Evolutionary conservation across 2,888 invertebrate genomes (phyloP).

Genomic region (Biston stratarius): DNA sequence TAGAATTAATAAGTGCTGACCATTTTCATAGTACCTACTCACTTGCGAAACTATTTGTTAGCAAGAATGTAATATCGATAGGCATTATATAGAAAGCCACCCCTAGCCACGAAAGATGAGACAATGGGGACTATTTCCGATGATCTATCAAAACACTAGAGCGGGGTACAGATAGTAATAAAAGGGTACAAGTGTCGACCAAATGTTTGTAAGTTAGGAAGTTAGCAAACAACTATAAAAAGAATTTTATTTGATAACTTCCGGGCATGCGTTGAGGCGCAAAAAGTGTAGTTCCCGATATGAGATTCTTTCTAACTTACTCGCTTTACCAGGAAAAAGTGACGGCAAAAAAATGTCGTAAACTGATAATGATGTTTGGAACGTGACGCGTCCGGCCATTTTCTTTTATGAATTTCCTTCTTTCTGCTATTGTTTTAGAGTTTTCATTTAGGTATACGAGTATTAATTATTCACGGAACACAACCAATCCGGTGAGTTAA

Average conservation of each 20-base stretch:
- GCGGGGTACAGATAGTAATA: conserved; percentile 43
- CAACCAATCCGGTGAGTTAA: no score
- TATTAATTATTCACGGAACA: no score
- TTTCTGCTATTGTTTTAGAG: background rate
- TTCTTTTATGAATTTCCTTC: background rate
- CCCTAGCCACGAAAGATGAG: conserved; percentile 46
- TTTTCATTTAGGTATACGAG: background rate
- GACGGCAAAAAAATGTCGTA: conserved; percentile 20
- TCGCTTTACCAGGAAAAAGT: conserved; percentile 23
- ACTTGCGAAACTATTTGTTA: no score
- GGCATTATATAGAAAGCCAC: background rate
- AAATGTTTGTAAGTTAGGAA: conserved; percentile 31
- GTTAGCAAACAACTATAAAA: conserved; percentile 32
- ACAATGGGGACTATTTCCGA: conserved; percentile 63
- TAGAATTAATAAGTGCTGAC: background rate
- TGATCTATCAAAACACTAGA: conserved; percentile 65
- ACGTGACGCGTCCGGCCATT: background rate
- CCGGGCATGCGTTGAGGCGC: conserved; percentile 26
- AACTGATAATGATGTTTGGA: conserved; percentile 13
- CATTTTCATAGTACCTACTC: background rate
- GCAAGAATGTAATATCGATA: conserved; percentile 24
- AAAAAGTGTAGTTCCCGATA: conserved; percentile 27
- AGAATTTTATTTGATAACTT: conserved; percentile 33
- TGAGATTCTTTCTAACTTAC: conserved; percentile 23
- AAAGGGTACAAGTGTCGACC: conserved; percentile 44